A percentile compares a stretch with the other conserved stretches of the same genome.
These are phyloP conservation scores for Orius insidiosus DNA, from an alignment of 1,140 invertebrate genomes.

Conservation along the genomic window DNA sequence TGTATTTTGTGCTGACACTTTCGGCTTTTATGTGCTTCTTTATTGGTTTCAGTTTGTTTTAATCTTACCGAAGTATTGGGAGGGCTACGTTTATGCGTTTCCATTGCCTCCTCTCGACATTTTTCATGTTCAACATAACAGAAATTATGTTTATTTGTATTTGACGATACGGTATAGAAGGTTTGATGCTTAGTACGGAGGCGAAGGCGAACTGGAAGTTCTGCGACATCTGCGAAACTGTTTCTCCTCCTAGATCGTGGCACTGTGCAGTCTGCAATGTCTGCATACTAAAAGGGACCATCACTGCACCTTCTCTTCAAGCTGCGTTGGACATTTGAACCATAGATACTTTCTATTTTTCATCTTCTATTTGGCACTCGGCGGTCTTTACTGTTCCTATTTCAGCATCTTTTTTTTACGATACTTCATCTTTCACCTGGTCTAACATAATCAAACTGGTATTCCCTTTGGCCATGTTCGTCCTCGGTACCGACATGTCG, in stretches of 20 bases:
- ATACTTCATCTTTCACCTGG: conserved; percentile 26
- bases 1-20: too few species aligned
- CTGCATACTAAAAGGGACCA: conserved; percentile 88
- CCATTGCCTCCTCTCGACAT: too few species aligned
- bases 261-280: conserved; percentile 65
- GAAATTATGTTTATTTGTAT: too few species aligned
- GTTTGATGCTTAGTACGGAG: too few species aligned
- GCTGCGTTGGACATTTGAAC: conserved; percentile 80
- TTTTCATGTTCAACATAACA: too few species aligned
- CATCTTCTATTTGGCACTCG: conserved; percentile 56
- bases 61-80: too few species aligned
- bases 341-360: conserved; percentile 79
- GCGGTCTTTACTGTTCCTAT: conserved; percentile 43
- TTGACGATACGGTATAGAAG: too few species aligned
- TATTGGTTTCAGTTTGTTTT: too few species aligned
- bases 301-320: conserved; percentile 83
- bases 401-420: conserved; percentile 50
- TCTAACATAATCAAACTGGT: conserved; percentile 40
- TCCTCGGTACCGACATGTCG: conserved; percentile 35
- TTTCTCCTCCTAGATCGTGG: conserved; percentile 73
- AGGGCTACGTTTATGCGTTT: too few species aligned
- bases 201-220: too few species aligned
- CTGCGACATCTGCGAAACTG: conserved; percentile 56
- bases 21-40: too few species aligned
- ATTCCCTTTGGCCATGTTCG: conserved; percentile 40